phyloP scores from a whole-genome alignment of 1,140 invertebrate genomes.

The Dendroctonus ponderosae region DNA sequence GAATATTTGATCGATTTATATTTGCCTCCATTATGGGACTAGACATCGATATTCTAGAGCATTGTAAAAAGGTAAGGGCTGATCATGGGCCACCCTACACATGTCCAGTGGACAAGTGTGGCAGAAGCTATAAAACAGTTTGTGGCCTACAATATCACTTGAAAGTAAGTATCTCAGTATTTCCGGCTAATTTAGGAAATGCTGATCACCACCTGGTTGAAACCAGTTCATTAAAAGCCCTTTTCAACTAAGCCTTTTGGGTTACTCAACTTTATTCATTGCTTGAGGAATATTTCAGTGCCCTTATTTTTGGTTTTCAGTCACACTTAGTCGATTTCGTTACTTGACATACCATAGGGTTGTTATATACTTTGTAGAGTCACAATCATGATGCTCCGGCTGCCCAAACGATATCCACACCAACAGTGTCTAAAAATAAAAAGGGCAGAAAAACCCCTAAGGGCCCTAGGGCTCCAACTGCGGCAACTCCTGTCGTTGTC shows the following conservation, averaged over 20 bases:
- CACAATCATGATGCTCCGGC: slow-evolving; percentile 76
- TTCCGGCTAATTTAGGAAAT: too few relatives aligned
- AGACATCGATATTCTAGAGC: slow-evolving; percentile 81
- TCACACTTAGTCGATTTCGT: too few relatives aligned
- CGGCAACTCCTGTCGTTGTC: slow-evolving; percentile 51
- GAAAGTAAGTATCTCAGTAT: slow-evolving; percentile 46
- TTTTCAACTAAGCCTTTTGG: too few relatives aligned
- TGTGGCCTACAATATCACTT: slow-evolving; percentile 84
- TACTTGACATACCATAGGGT: too few relatives aligned
- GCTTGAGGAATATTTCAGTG: neutral
- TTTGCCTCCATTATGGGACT: slow-evolving; percentile 58
- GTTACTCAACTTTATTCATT: neutral
- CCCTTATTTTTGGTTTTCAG: neutral
- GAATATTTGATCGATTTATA: neutral
- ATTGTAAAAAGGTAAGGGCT: slow-evolving; percentile 75
- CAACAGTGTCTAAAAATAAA: slow-evolving; percentile 52
- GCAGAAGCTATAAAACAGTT: slow-evolving; percentile 81
- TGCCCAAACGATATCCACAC: slow-evolving; percentile 41
- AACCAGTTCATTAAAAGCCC: too few relatives aligned
- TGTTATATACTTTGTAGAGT: slow-evolving; percentile 50
- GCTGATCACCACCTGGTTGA: too few relatives aligned
- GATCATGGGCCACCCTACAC: slow-evolving; percentile 79
- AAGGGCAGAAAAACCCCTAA: slow-evolving; percentile 52
- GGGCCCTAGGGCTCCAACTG: neutral
- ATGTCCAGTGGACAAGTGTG: slow-evolving; percentile 80